Evolutionary conservation across 2,888 invertebrate species (phyloP).

Genomic region (Sepiola atlantica): DNA sequence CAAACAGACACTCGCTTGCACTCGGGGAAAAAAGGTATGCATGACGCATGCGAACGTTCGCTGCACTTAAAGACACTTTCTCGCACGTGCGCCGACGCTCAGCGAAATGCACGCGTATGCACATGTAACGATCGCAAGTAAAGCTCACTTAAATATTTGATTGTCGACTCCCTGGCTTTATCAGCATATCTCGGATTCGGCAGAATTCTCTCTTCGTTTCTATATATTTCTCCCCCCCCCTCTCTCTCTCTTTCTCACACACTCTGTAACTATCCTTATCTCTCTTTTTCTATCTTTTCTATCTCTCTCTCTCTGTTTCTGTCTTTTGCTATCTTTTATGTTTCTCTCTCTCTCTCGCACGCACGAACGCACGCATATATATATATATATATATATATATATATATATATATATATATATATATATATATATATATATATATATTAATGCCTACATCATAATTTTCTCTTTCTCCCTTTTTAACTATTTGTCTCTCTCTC

Average conservation of each 20-base stretch:
- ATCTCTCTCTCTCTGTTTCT: not conserved
- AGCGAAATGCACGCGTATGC: not conserved
- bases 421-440: not conserved
- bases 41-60: not conserved
- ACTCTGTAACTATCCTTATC: too few species aligned
- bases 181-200: too few species aligned
- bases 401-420: not conserved
- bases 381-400: too few species aligned
- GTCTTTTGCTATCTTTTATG: not conserved
- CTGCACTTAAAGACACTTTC: not conserved
- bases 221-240: too few species aligned
- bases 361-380: not conserved
- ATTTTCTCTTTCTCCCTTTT: too few species aligned
- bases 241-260: too few species aligned
- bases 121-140: not conserved
- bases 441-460: not conserved
- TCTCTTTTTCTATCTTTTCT: not conserved
- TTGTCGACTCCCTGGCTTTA: too few species aligned
- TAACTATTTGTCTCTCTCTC: too few species aligned
- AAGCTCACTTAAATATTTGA: not conserved
- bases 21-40: not conserved
- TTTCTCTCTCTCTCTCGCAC: not conserved
- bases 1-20: not conserved
- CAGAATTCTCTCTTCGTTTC: too few species aligned
- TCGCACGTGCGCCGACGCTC: conserved; percentile 4